Base-by-base conservation (phyloP, 2,888 invertebrate genomes). In the Microplitis deprimator region DNA sequence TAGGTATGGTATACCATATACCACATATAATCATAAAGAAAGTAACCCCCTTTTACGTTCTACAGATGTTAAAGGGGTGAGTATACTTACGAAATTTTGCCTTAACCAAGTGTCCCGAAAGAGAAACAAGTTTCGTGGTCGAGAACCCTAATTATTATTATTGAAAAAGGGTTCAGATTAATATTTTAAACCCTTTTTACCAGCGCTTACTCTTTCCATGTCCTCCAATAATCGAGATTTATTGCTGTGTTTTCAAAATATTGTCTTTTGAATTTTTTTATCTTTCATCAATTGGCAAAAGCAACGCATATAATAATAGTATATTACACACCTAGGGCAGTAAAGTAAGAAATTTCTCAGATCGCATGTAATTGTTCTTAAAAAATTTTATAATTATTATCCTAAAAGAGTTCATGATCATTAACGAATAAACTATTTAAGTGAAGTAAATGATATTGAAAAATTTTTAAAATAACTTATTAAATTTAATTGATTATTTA, bases 91-190 rank as follows among this genome's bases (percentile, higher is more conserved):
- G 13, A 70, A n/a, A 38, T 70, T 60, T 59, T 59, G 70, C n/a
- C 62, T 62, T 40, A 10, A 40, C 39, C 8, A n/a, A 40, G 39
- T 6, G 7, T 40, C n/a, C 40, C 61, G 39, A 76, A 77, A 70
- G 75, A 73, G 76, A 77, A 81, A 80, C 79, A 81, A 80, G 79
- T 79, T 79, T 79, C 71, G 80, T 77, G 79, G 79, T 79, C 59
- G 77, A 80, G 78, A 77, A 77, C 77, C 59, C 77, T 79, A 80
- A 81, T 80, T 81, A 80, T 73, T 73, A 59, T 73, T 67, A 10
- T 67, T 16, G 40, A 13, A 16, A 17, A 68, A 29, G 29, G 62
- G 40, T 38, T 62, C 16, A 38, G 38, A 62, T 8, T 40, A 61
- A 64, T 69, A 69, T 64, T 16, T 68, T 17, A 6, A 6, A 39